A percentile compares a stretch with the other conserved stretches of the same genome.
These are phyloP conservation scores for Rhynchomys soricoides DNA, from an alignment of 2,113 vertebrate species.

Conservation along the genomic window DNA sequence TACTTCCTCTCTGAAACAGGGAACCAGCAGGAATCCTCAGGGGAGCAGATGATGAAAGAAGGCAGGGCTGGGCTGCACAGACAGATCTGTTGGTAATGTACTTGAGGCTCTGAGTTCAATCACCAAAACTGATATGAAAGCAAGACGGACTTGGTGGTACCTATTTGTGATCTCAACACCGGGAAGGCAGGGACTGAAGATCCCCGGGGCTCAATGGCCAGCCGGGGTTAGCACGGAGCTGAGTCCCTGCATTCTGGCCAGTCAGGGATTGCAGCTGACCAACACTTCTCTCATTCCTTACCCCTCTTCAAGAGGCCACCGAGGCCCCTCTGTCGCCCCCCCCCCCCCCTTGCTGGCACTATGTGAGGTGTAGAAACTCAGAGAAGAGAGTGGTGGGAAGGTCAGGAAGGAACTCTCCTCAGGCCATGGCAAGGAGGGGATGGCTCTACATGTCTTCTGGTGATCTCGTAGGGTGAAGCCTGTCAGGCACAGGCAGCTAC, in stretches of 20 bases:
- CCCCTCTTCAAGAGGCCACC: neutral
- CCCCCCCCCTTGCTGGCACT: neutral
- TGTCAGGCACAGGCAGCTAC: neutral
- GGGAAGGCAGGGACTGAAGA: neutral
- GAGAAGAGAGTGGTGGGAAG: neutral
- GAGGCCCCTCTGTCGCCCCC: neutral
- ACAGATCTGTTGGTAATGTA: no score
- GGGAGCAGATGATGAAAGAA: no score
- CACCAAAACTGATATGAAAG: neutral
- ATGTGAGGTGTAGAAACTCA: neutral
- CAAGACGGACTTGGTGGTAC: neutral
- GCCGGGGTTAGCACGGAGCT: neutral
- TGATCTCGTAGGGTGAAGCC: neutral
- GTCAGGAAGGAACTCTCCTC: no score
- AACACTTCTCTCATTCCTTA: neutral
- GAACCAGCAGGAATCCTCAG: neutral
- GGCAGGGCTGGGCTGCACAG: neutral
- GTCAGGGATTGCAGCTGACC: neutral
- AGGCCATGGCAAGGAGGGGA: neutral
- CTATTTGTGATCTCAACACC: no score
- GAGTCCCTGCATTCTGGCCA: neutral
- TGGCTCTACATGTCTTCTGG: neutral
- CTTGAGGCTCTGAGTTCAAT: neutral
- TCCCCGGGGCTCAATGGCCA: neutral
- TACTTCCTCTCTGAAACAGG: neutral